phyloP scores from a whole-genome alignment of 2,113 vertebrate genomes.

The Forbesichthys agassizii region DNA sequence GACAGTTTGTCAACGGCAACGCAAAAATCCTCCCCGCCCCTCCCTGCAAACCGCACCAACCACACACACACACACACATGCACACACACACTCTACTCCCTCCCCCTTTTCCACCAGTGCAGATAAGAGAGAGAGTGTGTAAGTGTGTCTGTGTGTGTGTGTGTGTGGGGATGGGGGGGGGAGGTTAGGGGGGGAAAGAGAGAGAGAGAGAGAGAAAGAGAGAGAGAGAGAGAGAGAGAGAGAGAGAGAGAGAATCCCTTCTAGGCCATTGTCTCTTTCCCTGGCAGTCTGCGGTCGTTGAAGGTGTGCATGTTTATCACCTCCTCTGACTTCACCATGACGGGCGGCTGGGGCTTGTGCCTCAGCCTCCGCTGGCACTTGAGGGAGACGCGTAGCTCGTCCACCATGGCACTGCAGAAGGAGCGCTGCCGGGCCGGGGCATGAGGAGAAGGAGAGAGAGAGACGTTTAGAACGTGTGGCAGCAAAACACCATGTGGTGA shows the following conservation, averaged over 20 bases:
- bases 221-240: slow-evolving; percentile 18
- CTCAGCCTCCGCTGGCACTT: slow-evolving; percentile 97
- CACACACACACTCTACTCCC: slow-evolving; percentile 37
- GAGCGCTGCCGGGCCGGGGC: slow-evolving; percentile 81
- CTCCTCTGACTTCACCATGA: slow-evolving; percentile 97
- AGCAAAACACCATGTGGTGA: too few species aligned
- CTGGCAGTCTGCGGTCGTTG: slow-evolving; percentile 98
- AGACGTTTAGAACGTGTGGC: background rate
- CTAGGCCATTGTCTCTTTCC: slow-evolving; percentile 99
- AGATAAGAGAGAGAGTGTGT: background rate
- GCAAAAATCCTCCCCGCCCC: slow-evolving; percentile 70
- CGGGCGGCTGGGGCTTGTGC: slow-evolving; percentile 95
- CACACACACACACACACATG: background rate
- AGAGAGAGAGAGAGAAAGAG: slow-evolving; percentile 24
- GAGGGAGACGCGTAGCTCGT: slow-evolving; percentile 95
- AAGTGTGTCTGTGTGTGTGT: background rate
- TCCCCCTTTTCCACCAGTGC: slow-evolving; percentile 29
- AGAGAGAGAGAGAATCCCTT: slow-evolving; percentile 53
- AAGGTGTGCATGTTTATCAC: slow-evolving; percentile 99
- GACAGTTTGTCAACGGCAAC: slow-evolving; percentile 83
- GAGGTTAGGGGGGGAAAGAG: slow-evolving; percentile 20
- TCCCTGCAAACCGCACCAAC: slow-evolving; percentile 49
- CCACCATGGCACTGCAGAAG: slow-evolving; percentile 98
- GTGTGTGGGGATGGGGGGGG: slow-evolving; percentile 30
- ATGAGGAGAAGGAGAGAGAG: slow-evolving; percentile 24